Percentiles rank a stretch among this genome's conserved stretches.
phyloP scores from a whole-genome alignment of 2,888 invertebrate genomes.

The Cephus runcator region DNA sequence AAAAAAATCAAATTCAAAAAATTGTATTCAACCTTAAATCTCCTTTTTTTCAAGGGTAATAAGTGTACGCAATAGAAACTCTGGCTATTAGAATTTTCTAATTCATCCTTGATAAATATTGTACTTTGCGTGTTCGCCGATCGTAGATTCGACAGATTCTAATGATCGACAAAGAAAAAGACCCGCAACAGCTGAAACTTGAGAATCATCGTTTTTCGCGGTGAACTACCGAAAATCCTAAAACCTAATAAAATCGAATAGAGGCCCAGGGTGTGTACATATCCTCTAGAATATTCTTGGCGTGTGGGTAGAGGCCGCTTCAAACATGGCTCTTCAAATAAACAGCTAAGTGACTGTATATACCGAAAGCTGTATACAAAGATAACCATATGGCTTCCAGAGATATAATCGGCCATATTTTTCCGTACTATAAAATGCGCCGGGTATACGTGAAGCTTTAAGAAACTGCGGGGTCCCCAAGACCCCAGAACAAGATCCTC shows the following conservation, averaged over 20 bases:
- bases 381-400: slow-evolving; percentile 61
- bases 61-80: neutral
- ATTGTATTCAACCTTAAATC: neutral
- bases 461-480: neutral
- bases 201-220: slow-evolving; percentile 2
- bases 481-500: neutral
- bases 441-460: slow-evolving; percentile 1
- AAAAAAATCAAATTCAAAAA: neutral
- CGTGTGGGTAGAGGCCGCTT: slow-evolving; percentile 52
- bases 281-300: slow-evolving; percentile 55
- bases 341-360: slow-evolving; percentile 59
- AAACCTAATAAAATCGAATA: slow-evolving; percentile 65
- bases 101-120: neutral
- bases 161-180: neutral
- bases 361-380: slow-evolving; percentile 53
- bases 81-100: neutral
- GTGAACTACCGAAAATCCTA: slow-evolving; percentile 44
- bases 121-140: neutral
- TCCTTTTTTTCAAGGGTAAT: neutral
- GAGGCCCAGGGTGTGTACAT: slow-evolving; percentile 53
- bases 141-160: neutral
- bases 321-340: slow-evolving; percentile 59
- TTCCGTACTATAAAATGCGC: slow-evolving; percentile 20
- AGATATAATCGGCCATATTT: slow-evolving; percentile 42
- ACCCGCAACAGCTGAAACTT: neutral